A percentile compares a stretch with the other conserved stretches of the same genome.
phyloP scores from a whole-genome alignment of 2,113 vertebrate species.

The Myotis yumanensis region DNA sequence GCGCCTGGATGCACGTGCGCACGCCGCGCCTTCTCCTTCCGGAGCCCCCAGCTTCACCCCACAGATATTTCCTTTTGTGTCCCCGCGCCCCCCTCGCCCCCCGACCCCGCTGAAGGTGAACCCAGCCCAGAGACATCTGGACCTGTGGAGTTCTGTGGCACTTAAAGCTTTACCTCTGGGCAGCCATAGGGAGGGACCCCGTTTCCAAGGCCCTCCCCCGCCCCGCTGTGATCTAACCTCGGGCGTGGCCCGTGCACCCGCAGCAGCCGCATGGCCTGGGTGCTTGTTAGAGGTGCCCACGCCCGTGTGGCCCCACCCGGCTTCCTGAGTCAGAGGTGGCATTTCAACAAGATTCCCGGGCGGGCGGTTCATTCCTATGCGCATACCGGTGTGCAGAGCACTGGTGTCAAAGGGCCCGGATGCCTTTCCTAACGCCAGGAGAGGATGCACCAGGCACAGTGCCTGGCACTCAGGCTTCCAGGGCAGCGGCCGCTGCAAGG shows the following conservation, averaged over 20 bases:
- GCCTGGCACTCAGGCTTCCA: not conserved
- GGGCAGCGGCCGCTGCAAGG: no score
- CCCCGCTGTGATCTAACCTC: rapidly evolving
- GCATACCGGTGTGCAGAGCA: not conserved
- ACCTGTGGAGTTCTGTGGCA: rapidly evolving
- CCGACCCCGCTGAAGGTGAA: not conserved
- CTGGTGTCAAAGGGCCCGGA: not conserved
- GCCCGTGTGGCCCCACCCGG: not conserved
- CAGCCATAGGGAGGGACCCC: not conserved
- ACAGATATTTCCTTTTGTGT: not conserved
- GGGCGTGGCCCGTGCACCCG: not conserved
- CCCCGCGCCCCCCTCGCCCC: not conserved
- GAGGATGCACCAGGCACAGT: not conserved
- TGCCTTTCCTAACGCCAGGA: not conserved
- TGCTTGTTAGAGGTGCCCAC: not conserved
- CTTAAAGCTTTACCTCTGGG: rapidly evolving
- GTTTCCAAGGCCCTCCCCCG: no score
- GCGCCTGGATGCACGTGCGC: rapidly evolving
- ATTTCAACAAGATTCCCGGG: not conserved
- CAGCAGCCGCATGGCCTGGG: rapidly evolving
- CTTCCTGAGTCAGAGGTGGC: not conserved
- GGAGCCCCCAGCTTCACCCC: not conserved
- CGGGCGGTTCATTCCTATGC: not conserved
- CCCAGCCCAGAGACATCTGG: not conserved
- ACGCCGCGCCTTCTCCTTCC: rapidly evolving